Percentiles rank a stretch among this genome's conserved stretches.
These are phyloP conservation scores for Acanthornis magna DNA, from an alignment of 2,797 vertebrate genomes.

Conservation along the genomic window DNA sequence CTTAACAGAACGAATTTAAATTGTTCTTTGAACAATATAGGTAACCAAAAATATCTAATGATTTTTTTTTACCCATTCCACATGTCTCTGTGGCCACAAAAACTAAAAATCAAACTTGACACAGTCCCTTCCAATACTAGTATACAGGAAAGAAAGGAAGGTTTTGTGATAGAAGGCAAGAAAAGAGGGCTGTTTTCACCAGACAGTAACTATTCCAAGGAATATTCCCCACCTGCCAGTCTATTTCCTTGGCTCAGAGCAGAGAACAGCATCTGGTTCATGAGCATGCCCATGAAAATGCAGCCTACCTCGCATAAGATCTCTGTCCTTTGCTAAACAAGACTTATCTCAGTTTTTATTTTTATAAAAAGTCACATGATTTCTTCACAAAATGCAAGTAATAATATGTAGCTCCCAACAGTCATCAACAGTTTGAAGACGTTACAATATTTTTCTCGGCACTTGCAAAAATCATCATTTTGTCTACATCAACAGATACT, in stretches of 20 bases:
- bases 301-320: rapidly evolving
- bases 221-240: not conserved
- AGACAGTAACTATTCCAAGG: not conserved
- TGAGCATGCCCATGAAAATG: not conserved
- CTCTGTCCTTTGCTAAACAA: not conserved
- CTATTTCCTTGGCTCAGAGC: not conserved
- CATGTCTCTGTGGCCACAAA: not conserved
- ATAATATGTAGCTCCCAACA: not conserved
- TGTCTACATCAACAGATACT: not conserved
- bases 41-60: not conserved
- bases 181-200: not conserved
- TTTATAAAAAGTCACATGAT: not conserved
- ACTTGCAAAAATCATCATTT: not conserved
- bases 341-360: not conserved
- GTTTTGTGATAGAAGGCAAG: not conserved
- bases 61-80: not conserved
- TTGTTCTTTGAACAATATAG: not conserved
- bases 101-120: not conserved
- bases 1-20: not conserved
- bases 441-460: not conserved
- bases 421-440: not conserved
- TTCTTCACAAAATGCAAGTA: not conserved
- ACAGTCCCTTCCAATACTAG: not conserved
- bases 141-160: not conserved
- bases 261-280: not conserved